Base-by-base conservation (phyloP, 1,140 invertebrate species). In the Panagrolaimus sp. region DNA sequence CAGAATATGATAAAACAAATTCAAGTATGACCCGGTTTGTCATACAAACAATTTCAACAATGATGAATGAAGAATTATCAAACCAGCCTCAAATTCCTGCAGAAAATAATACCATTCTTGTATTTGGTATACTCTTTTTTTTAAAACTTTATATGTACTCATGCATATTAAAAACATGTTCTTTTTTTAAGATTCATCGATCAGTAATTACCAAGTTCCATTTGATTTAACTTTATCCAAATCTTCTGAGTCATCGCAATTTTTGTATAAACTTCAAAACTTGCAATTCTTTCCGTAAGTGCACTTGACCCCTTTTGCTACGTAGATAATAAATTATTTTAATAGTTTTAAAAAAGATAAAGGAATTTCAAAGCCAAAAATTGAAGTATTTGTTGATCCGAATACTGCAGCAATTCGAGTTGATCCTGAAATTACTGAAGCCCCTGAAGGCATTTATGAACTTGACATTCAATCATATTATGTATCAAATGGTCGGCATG, bases 391-490 rank as follows among this genome's bases (percentile, higher is more conserved):
- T 58, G 52, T 58, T 12, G 24, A 70, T 7, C 43, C 17, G 15
- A 26, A n/a, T 24, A 52, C 46, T 15, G 43, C 65, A 15, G 38
- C 69, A 63, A 15, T 73, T 43, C 72, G 71, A 32, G 58, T 73
- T 28, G 71, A 73, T 46, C 63, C 72, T 10, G 63, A 46, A 45
- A 32, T 73, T 26, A 17, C 52, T 14, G 67, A 75, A n/a, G 63
- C 63, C 21, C 38, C 71, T 21, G 72, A 55, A 43, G 72, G 71
- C 28, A 63, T 73, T 44, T 73, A 73, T 47, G 24, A n/a, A 62
- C 8, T 73, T 21, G 15, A 26, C 12, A 62, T 73, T 52, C 52
- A 28, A 12, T 2, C 52, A 17, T 58, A 26, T 58, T 26, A 58
- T 28, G 14, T 28, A 26, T 21, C 52, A 1, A 28, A 58, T 58